Conservation (phyloP, 2,113 vertebrate genomes). For the Dasyprocta punctata region DNA sequence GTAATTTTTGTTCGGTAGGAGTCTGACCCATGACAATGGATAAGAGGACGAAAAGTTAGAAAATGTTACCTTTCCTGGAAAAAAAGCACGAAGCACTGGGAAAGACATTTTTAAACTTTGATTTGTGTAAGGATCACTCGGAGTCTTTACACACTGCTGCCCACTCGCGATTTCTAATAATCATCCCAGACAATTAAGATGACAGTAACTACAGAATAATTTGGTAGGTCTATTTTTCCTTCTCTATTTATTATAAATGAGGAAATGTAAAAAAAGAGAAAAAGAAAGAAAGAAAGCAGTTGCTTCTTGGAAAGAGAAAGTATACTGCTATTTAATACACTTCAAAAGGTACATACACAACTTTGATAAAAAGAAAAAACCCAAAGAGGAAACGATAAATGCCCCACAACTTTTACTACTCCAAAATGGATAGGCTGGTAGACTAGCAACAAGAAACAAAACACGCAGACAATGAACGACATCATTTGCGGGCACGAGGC, state of each 20-base stretch:
- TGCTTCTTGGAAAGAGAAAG: background rate
- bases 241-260: background rate
- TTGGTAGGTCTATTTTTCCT: conserved; percentile 1
- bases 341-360: background rate
- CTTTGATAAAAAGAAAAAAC: conserved; percentile 33
- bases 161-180: background rate
- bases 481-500: background rate
- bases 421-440: background rate
- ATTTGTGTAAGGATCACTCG: background rate
- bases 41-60: conserved; percentile 35
- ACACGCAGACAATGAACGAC: background rate
- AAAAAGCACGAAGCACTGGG: background rate
- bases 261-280: background rate
- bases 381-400: conserved; percentile 8
- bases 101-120: conserved; percentile 4
- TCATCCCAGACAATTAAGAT: background rate
- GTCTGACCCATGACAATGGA: background rate
- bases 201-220: background rate
- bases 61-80: background rate
- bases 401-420: background rate
- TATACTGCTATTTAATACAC: background rate
- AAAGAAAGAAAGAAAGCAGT: background rate
- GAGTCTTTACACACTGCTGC: background rate
- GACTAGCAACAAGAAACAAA: conserved; percentile 24
- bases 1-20: background rate